These are phyloP conservation scores for Lichenostomus cassidix DNA, from an alignment of 2,113 vertebrate species.

Conservation along the genomic window DNA sequence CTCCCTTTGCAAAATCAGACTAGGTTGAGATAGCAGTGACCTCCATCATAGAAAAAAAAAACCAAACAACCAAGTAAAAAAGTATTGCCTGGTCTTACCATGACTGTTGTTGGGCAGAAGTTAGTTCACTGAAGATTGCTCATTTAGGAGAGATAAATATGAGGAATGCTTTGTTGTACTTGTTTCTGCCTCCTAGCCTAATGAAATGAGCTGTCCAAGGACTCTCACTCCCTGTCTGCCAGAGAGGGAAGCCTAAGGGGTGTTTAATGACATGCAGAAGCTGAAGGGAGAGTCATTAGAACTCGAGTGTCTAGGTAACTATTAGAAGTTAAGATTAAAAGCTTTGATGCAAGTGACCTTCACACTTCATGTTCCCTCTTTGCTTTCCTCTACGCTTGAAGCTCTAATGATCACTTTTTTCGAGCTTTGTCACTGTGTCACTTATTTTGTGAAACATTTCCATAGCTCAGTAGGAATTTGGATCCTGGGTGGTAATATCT, in stretches of 20 bases:
- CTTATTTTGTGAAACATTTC: neutral
- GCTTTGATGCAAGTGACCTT: slow-evolving; percentile 13
- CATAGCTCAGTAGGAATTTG: neutral
- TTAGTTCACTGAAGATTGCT: neutral
- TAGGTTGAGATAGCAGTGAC: neutral
- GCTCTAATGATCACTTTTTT: neutral
- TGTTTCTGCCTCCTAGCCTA: neutral
- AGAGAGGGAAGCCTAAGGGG: neutral
- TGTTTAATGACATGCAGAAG: neutral
- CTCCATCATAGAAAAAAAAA: rapidly evolving
- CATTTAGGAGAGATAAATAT: slow-evolving; percentile 13
- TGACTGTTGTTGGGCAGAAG: neutral
- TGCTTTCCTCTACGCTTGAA: neutral
- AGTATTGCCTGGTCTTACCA: neutral
- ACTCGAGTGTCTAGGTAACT: neutral
- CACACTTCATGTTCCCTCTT: neutral
- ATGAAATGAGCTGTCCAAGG: neutral
- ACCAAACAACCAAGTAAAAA: neutral
- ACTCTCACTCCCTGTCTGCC: neutral
- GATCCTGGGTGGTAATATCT: neutral
- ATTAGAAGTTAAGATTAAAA: slow-evolving; percentile 33
- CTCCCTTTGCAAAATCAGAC: neutral
- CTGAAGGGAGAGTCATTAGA: neutral
- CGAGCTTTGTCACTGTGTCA: neutral
- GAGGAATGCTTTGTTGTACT: neutral